Percentiles rank a stretch among this genome's conserved stretches.
phyloP scores from a whole-genome alignment of 2,797 vertebrate genomes.

The Myripristis jacobus region DNA sequence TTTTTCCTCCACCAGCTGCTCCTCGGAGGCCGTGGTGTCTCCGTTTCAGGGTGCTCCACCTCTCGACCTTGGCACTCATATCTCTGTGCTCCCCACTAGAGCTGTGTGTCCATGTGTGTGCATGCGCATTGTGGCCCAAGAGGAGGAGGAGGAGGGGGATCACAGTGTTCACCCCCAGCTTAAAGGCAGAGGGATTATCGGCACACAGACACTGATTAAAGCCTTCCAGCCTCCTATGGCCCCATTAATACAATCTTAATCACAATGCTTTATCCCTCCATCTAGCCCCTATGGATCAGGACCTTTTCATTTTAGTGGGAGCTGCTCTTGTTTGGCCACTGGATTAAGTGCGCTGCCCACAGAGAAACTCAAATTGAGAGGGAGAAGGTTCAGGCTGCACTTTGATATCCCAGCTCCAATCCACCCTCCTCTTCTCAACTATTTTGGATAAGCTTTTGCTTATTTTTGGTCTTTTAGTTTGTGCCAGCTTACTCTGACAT shows the following conservation, averaged over 20 bases:
- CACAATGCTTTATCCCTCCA: conserved; percentile 86
- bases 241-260: conserved; percentile 89
- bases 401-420: conserved; percentile 52
- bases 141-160: conserved; percentile 66
- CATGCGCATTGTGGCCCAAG: conserved; percentile 52
- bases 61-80: conserved; percentile 67
- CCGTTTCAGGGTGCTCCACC: conserved; percentile 68
- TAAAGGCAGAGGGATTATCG: conserved; percentile 85
- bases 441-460: conserved; percentile 1
- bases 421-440: conserved; percentile 19
- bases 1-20: conserved; percentile 76
- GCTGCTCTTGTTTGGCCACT: conserved; percentile 81
- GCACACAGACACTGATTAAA: conserved; percentile 89
- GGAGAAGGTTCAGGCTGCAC: conserved; percentile 44
- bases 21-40: conserved; percentile 58
- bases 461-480: conserved; percentile 7
- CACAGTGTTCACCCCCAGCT: conserved; percentile 78
- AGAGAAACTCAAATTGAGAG: conserved; percentile 63
- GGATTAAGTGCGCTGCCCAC: conserved; percentile 77
- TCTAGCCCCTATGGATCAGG: conserved; percentile 82
- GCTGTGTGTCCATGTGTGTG: conserved; percentile 35
- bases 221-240: conserved; percentile 87
- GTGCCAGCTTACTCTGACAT: conserved; percentile 4
- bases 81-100: conserved; percentile 49
- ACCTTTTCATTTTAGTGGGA: conserved; percentile 84